Evolutionary conservation across 2,113 vertebrate species (phyloP), one percentile per base, ranked within the genome.

Genomic region (Isichthys henryi): DNA sequence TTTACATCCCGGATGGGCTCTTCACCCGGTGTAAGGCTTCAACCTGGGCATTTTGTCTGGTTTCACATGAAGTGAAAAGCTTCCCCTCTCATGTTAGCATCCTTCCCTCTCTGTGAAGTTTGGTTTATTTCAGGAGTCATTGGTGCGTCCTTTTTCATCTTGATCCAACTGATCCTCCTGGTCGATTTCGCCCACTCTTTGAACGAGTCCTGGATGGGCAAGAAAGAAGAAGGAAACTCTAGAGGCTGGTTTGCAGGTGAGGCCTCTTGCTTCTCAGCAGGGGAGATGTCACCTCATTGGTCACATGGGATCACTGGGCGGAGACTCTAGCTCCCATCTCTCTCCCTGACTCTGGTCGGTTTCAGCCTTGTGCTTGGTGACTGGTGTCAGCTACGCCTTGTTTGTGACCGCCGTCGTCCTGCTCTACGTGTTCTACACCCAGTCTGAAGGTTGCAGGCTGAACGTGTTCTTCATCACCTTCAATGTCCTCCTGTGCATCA

Each of bases 381-480:
- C 97, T 0, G 88, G 92, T 89, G 35, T 97, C 13, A 95, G 94
- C 94, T 99, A 99, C 52, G 88, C 92, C 89, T 43, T 97, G 90
- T 97, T 97, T 0, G 89, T 97, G 8, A 80, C 93, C 53, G 93
- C 91, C 31, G 89, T 96, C 0, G 93, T 93, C 2, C 93, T 98
- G 31, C 95, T 97, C 92, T 98, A 94, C 83, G 0, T 95, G 39
- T 97, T 96, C 92, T 99, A 98, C 94, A 97, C 97, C 0, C 96
- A 92, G 52, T 94, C 97, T 3, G 96, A 96, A 82, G 95, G 90
- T 84, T 99, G 98, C 91, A 45, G 91, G 9, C 94, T 97, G 92
- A 99, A 98, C 95, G 98, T 97, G 92, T 96, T 97, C 94, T 99
- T 99, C 95, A 98, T 99, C 92, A 97, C 94, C 91, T 94, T 98